Conservation (phyloP, 1,140 invertebrate genomes). For the Dreissena polymorpha region DNA sequence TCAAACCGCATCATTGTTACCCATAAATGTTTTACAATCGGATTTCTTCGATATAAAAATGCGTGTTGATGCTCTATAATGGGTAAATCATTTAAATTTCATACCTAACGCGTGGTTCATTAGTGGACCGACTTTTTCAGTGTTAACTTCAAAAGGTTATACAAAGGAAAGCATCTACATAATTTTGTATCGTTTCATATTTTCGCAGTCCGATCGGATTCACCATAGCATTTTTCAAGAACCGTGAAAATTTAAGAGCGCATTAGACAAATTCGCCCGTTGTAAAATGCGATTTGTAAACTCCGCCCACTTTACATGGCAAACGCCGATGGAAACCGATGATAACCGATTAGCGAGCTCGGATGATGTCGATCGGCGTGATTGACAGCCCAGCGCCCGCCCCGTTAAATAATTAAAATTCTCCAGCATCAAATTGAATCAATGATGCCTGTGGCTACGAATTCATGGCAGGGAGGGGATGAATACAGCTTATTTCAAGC, state of each 20-base stretch:
- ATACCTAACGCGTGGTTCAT: slow-evolving; percentile 18
- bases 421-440: slow-evolving; percentile 42
- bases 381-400: slow-evolving; percentile 40
- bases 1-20: not conserved
- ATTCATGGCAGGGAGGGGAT: slow-evolving; percentile 22
- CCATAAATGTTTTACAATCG: not conserved
- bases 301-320: slow-evolving; percentile 25
- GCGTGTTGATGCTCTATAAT: slow-evolving; percentile 35
- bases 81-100: slow-evolving; percentile 50
- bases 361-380: not conserved
- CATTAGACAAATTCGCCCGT: not conserved
- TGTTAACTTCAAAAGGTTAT: slow-evolving; percentile 37
- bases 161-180: slow-evolving; percentile 46
- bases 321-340: not conserved
- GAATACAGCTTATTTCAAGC: not conserved
- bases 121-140: slow-evolving; percentile 44
- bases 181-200: slow-evolving; percentile 42
- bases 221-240: slow-evolving; percentile 40
- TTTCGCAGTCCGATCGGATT: slow-evolving; percentile 20
- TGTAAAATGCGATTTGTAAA: not conserved
- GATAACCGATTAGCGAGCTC: not conserved
- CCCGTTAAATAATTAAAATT: slow-evolving; percentile 37
- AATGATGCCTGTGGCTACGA: slow-evolving; percentile 13
- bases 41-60: slow-evolving; percentile 5
- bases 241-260: slow-evolving; percentile 16